These are phyloP conservation scores for Pseudopleuronectes americanus DNA, from an alignment of 2,797 vertebrate genomes.

Conservation along the genomic window DNA sequence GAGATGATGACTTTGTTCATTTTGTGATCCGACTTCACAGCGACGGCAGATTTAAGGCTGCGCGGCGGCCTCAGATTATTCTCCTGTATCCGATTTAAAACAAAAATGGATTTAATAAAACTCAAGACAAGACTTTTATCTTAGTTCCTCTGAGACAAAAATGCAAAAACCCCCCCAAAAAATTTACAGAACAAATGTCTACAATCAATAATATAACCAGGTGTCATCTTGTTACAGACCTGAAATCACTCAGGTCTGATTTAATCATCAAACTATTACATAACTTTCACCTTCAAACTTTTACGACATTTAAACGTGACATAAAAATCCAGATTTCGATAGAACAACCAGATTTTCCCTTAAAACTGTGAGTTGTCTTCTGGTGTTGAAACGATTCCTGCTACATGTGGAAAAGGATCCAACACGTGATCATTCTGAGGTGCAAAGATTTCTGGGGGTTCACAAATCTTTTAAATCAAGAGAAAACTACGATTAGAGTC, in stretches of 20 bases:
- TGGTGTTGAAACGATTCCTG: not conserved
- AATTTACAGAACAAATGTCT: not conserved
- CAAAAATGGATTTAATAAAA: no score
- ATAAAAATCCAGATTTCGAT: not conserved
- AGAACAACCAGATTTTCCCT: not conserved
- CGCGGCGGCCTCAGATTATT: constrained; percentile 9
- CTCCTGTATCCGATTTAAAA: no score
- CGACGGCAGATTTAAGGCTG: constrained; percentile 14
- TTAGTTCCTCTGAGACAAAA: constrained; percentile 2
- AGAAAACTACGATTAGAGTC: no score
- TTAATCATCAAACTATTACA: no score
- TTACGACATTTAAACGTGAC: not conserved
- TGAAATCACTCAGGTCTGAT: no score
- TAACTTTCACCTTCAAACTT: not conserved
- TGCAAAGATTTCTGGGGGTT: constrained; percentile 29
- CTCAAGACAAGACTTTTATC: no score
- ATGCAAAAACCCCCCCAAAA: not conserved
- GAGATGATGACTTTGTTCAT: constrained; percentile 6
- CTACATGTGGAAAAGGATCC: not conserved
- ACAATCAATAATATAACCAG: constrained; percentile 40
- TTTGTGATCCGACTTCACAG: not conserved
- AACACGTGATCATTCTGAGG: constrained; percentile 1
- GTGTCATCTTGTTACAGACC: not conserved
- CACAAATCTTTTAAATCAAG: constrained; percentile 17
- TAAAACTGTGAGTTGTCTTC: constrained; percentile 3